Conservation (phyloP, 2,113 vertebrate genomes). For the Saguinus imperator region DNA sequence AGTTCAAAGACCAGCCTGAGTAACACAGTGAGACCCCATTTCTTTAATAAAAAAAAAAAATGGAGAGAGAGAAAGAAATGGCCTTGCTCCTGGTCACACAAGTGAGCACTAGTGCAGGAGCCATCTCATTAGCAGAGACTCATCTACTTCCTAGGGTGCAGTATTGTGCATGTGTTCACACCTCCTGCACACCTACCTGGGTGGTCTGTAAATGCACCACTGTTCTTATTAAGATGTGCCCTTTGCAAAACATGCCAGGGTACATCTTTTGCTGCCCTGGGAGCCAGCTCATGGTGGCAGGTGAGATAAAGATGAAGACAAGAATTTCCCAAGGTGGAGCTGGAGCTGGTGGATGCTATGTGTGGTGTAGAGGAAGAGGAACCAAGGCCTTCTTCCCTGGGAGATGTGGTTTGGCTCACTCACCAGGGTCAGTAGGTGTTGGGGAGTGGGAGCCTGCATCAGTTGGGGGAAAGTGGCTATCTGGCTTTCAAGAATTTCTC, state of each 20-base stretch:
- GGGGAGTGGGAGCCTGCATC: background rate
- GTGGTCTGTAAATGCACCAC: background rate
- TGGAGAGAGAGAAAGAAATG: background rate
- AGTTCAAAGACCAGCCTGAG: no score
- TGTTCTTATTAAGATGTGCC: background rate
- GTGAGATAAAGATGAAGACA: background rate
- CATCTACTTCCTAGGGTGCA: background rate
- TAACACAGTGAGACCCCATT: no score
- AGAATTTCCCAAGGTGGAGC: background rate
- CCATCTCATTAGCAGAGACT: background rate
- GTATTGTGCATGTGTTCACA: background rate
- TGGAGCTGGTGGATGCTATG: background rate
- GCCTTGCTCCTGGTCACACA: background rate
- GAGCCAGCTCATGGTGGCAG: background rate
- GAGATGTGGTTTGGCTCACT: background rate
- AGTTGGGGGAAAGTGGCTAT: background rate
- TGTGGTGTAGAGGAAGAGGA: background rate
- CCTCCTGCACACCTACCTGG: rapidly evolving
- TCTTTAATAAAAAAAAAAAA: background rate
- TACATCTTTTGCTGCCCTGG: background rate
- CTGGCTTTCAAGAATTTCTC: background rate
- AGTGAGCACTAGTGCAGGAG: background rate
- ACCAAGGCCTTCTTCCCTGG: background rate
- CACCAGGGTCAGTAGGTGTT: rapidly evolving
- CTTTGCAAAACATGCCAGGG: background rate